A percentile compares a stretch with the other conserved stretches of the same genome.
phyloP scores from a whole-genome alignment of 2,888 invertebrate species.

The Sympetrum striolatum region DNA sequence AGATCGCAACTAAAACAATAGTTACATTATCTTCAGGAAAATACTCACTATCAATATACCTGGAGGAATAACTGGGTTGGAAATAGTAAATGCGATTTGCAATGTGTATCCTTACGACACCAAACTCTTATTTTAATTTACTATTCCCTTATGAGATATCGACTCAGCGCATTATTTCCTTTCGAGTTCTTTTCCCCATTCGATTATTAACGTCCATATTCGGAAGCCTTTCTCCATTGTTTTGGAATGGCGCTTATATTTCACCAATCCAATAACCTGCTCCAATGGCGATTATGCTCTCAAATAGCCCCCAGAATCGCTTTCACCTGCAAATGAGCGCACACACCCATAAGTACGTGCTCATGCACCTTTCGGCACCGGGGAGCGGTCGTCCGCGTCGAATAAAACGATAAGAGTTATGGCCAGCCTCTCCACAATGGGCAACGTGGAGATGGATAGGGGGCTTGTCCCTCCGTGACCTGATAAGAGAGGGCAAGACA shows the following conservation, averaged over 20 bases:
- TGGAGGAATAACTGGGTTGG: too few relatives aligned
- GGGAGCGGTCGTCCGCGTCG: not conserved
- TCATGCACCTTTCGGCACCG: not conserved
- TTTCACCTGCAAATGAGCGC: not conserved
- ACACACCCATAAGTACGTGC: not conserved
- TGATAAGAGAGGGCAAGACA: slow-evolving; percentile 40
- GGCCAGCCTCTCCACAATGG: slow-evolving; percentile 7
- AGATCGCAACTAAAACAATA: too few relatives aligned
- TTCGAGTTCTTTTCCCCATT: not conserved
- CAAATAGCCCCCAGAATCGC: not conserved
- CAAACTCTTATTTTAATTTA: too few relatives aligned
- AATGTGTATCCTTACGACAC: too few relatives aligned
- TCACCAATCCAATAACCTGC: not conserved
- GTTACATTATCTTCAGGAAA: too few relatives aligned
- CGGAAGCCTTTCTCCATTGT: slow-evolving; percentile 2
- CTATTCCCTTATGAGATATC: not conserved
- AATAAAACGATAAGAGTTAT: not conserved
- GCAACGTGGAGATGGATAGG: slow-evolving; percentile 8
- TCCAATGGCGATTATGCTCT: not conserved
- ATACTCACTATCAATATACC: too few relatives aligned
- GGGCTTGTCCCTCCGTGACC: slow-evolving; percentile 7
- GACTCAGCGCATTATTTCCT: not conserved
- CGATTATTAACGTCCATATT: not conserved
- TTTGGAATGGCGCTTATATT: not conserved
- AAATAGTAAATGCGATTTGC: too few relatives aligned